These are phyloP conservation scores for Datnioides undecimradiatus DNA, from an alignment of 2,113 vertebrate genomes.

Conservation along the genomic window DNA sequence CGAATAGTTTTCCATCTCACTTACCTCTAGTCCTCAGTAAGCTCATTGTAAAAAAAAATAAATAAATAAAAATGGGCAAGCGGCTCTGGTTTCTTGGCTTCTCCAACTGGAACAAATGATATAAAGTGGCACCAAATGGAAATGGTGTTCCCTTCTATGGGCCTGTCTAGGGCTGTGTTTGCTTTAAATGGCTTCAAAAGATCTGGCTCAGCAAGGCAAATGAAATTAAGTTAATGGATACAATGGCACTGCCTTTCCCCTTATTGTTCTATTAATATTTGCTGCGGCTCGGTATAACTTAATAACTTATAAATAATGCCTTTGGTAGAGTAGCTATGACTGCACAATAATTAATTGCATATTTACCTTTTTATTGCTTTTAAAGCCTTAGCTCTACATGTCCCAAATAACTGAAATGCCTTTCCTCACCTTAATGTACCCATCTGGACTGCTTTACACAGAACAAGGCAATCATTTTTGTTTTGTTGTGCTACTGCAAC, in stretches of 20 bases:
- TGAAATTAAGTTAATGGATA: constrained; percentile 26
- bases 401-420: not conserved
- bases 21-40: constrained; percentile 31
- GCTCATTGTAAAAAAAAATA: constrained; percentile 28
- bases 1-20: constrained; percentile 59
- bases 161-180: constrained; percentile 15
- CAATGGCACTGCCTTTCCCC: constrained; percentile 5
- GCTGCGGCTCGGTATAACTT: not conserved
- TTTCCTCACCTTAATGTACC: not conserved
- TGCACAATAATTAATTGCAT: constrained; percentile 5
- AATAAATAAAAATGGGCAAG: constrained; percentile 19
- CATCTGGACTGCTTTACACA: constrained; percentile 1
- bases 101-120: constrained; percentile 67
- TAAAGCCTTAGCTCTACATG: not conserved
- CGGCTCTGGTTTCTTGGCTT: constrained; percentile 54
- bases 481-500: not conserved
- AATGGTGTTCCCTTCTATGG: constrained; percentile 20
- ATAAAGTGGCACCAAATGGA: constrained; percentile 49
- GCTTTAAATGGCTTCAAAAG: constrained; percentile 38
- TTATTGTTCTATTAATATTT: constrained; percentile 15
- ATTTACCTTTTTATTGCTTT: not conserved
- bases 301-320: not conserved
- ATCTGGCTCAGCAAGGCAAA: constrained; percentile 18
- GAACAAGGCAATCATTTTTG: not conserved
- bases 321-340: not conserved